Evolutionary conservation across 2,888 invertebrate species (phyloP), one percentile per base, ranked within the genome.

Genomic region (Sarcophaga caerulescens): DNA sequence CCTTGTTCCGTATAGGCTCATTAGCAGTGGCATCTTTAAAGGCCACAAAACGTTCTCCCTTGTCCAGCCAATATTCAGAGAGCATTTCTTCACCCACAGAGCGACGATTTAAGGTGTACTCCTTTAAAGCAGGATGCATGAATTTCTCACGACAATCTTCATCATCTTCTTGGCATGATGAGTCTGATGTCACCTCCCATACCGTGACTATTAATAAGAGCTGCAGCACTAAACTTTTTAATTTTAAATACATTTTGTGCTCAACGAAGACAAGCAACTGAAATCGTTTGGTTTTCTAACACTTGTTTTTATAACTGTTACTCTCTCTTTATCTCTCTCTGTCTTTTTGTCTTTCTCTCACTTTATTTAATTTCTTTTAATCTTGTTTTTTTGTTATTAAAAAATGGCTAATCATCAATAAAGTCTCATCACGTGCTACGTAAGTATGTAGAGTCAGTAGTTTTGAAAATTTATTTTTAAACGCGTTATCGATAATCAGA

Each of bases 1-100:
- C 96, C 12, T 76, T 57, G 4, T 86, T 85, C 10, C 57, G n/a
- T 14, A 35, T 6, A 62, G 47, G 10, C 19, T 86, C 25, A 85
- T 85, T 35, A 19, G 84, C 35, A 76, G 59, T 5, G 74, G 83
- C 14, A 59, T 11, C 8, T 81, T 81, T 68, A 86, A 83, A 44
- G 86, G 60, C 11, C 19, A 88, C 81, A 57, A 83, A 87, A 0
- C 85, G 52, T 23, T 86, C 85, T 17, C 87, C 84, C 68, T 74
- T 59, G 23, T 84, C 59, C n/a, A 88, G 63, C 89, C 89, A 89
- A 79, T 84, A 89, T 11, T 78, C 84, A 25, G 6, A 79, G 87
- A 10, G 59, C 57, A 60, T 88, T 87, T 2, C 45, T 80, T 35
- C 25, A 4, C 10, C 19, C n/a, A 2, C 0, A 21, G 2, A 6